phyloP scores from a whole-genome alignment of 2,888 invertebrate genomes.

The Microctonus brassicae region DNA sequence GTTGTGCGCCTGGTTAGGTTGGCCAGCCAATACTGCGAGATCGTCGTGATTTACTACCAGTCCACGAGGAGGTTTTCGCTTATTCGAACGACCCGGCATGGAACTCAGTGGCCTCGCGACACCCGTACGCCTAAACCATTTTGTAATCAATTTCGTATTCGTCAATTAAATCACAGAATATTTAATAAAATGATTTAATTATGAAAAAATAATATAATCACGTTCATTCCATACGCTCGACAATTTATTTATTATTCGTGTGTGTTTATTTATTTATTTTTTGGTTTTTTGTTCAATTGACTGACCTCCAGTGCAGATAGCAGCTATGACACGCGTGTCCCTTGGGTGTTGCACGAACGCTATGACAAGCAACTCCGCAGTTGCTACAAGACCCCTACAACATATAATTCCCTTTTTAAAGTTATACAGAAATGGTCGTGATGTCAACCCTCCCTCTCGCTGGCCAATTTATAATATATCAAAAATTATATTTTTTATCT shows the following conservation, averaged over 20 bases:
- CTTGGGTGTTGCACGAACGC: conserved; percentile 81
- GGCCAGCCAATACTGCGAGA: conserved; percentile 90
- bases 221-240: conserved; percentile 8
- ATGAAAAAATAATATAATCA: conserved; percentile 5
- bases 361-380: conserved; percentile 83
- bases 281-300: conserved; percentile 60
- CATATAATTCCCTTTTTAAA: conserved; percentile 66
- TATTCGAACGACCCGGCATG: conserved; percentile 72
- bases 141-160: conserved; percentile 22
- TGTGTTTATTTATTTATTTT: conserved; percentile 25
- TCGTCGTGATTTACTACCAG: conserved; percentile 99
- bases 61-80: conserved; percentile 92
- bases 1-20: conserved; percentile 76
- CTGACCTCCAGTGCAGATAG: conserved; percentile 88
- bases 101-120: conserved; percentile 71
- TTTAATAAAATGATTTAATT: conserved; percentile 11
- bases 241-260: not conserved
- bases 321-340: conserved; percentile 87
- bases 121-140: conserved; percentile 71
- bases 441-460: conserved; percentile 32
- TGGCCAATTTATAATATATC: conserved; percentile 26
- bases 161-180: not conserved
- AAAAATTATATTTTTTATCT: conserved; percentile 18
- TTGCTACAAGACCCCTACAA: conserved; percentile 73
- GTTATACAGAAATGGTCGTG: conserved; percentile 19